phyloP scores from a whole-genome alignment of 2,113 vertebrate species.

The Argyrosomus japonicus region DNA sequence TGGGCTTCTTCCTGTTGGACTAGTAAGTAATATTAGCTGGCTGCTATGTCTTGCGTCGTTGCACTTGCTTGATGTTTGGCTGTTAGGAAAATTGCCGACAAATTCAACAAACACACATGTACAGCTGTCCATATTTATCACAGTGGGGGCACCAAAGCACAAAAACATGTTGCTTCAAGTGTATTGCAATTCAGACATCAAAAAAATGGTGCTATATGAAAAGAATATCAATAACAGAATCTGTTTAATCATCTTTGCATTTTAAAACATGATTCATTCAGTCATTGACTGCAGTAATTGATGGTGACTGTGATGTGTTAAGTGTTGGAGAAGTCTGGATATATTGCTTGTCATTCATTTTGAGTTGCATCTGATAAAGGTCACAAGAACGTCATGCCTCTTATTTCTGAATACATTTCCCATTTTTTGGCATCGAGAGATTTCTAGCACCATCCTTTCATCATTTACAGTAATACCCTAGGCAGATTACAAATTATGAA shows the following conservation, averaged over 20 bases:
- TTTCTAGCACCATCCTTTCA: not conserved
- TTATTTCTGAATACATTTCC: slow-evolving; percentile 4
- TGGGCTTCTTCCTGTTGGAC: no score
- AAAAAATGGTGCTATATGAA: not conserved
- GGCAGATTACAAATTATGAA: slow-evolving; percentile 1
- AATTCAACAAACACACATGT: no score
- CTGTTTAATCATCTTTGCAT: not conserved
- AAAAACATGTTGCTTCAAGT: no score
- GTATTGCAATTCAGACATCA: no score
- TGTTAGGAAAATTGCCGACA: no score
- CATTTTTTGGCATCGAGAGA: not conserved
- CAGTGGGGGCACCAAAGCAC: no score
- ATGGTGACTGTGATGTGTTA: not conserved
- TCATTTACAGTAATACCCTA: not conserved
- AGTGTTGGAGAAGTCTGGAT: not conserved
- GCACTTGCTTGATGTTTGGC: no score
- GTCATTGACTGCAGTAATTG: not conserved
- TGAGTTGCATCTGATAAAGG: not conserved
- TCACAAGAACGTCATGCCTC: not conserved
- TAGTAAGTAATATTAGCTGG: no score
- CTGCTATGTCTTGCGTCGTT: no score
- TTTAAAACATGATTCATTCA: not conserved
- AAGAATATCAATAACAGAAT: not conserved
- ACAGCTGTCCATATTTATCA: no score
- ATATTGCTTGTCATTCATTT: not conserved